Evolutionary conservation across 2,113 vertebrate genomes (phyloP).

Genomic region (Xiphorhynchus elegans): DNA sequence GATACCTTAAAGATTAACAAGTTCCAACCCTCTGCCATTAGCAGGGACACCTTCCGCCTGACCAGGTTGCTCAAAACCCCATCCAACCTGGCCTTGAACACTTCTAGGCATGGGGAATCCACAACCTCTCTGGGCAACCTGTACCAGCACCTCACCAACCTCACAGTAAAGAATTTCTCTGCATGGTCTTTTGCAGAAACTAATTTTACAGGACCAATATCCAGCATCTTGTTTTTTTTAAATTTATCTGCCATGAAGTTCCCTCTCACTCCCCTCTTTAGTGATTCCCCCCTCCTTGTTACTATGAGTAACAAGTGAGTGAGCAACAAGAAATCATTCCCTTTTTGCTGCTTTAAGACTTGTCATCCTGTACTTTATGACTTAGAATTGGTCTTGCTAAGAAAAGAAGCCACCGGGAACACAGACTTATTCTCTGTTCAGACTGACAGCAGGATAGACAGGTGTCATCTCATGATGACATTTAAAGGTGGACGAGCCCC

Average conservation of each 20-base stretch:
- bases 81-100: not conserved
- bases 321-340: not conserved
- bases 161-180: not conserved
- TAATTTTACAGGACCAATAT: not conserved
- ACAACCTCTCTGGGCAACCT: not conserved
- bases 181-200: not conserved
- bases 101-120: not conserved
- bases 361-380: slow-evolving; percentile 8
- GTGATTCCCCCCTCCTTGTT: not conserved
- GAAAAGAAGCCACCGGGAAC: slow-evolving; percentile 25
- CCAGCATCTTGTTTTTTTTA: not conserved
- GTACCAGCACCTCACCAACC: not conserved
- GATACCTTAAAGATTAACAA: not conserved
- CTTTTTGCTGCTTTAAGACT: not conserved
- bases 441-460: slow-evolving; percentile 36
- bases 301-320: not conserved
- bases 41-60: not conserved
- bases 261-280: not conserved
- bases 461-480: slow-evolving; percentile 56
- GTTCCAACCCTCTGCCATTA: not conserved
- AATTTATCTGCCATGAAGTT: not conserved
- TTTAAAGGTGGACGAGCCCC: slow-evolving; percentile 53
- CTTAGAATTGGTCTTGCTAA: slow-evolving; percentile 11
- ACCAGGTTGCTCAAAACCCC: not conserved
- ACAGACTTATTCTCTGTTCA: not conserved